Evolutionary conservation across 35 echinoderm and acorn worm genomes (phyloP).

Genomic region (Strongylocentrotus purpuratus): DNA sequence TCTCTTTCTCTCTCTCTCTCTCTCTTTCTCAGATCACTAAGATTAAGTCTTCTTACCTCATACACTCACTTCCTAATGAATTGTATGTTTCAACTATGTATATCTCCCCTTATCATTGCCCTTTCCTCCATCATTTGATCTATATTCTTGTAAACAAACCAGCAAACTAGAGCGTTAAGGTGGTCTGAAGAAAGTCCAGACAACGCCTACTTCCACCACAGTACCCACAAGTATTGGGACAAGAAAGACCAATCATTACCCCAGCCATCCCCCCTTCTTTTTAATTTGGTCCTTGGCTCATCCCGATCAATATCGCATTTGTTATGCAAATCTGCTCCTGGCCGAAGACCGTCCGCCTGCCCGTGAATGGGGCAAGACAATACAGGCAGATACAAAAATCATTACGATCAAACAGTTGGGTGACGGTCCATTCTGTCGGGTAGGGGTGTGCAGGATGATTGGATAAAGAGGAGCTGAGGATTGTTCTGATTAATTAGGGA

Average conservation of each 20-base stretch:
- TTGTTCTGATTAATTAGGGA: neutral
- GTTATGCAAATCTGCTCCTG: constrained; percentile 24
- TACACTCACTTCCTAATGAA: no score
- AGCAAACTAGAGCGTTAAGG: neutral
- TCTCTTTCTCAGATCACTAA: no score
- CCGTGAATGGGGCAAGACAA: constrained; percentile 34
- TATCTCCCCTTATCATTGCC: neutral
- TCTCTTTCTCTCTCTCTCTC: no score
- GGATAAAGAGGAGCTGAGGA: neutral
- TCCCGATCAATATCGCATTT: constrained; percentile 40
- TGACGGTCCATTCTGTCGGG: neutral
- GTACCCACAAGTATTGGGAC: neutral
- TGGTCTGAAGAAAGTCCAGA: neutral
- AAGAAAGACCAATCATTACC: neutral
- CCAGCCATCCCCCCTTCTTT: neutral
- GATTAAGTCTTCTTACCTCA: no score
- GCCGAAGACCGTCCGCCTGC: neutral
- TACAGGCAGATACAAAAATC: constrained; percentile 34
- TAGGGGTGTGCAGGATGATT: constrained; percentile 17
- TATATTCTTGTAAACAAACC: constrained; percentile 4
- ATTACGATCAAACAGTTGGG: constrained; percentile 50
- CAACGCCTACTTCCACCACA: neutral
- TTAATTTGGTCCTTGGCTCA: constrained; percentile 38
- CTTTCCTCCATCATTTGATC: neutral
- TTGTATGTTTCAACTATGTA: no score